Evolutionary conservation across 2,888 invertebrate species (phyloP).

Genomic region (Eucera pruinosa): DNA sequence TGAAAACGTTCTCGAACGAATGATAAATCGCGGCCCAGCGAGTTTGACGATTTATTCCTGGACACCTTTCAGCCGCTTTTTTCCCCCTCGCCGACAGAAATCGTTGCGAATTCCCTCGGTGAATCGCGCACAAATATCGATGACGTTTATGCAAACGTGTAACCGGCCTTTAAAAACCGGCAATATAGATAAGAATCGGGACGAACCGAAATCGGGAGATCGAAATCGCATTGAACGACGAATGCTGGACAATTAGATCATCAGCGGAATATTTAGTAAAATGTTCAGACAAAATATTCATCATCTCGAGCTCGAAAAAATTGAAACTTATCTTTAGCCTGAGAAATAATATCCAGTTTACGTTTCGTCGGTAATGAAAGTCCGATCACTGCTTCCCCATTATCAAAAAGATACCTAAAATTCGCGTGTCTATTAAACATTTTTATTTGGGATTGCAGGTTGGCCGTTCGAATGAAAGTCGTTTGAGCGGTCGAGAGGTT

Average conservation of each 20-base stretch:
- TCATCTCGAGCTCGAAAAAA: not conserved
- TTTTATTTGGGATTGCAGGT: slow-evolving; percentile 56
- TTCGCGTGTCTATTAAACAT: too few relatives aligned
- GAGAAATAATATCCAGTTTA: too few relatives aligned
- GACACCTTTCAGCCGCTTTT: not conserved
- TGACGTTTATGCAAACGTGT: not conserved
- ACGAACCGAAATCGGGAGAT: not conserved
- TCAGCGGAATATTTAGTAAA: not conserved
- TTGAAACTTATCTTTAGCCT: too few relatives aligned
- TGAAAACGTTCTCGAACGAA: slow-evolving; percentile 20
- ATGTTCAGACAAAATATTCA: not conserved
- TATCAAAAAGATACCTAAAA: too few relatives aligned
- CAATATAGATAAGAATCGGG: too few relatives aligned
- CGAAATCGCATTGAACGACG: not conserved
- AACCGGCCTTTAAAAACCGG: not conserved
- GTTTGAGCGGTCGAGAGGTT: slow-evolving; percentile 50
- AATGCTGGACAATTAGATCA: not conserved
- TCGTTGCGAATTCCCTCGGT: not conserved
- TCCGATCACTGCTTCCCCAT: not conserved
- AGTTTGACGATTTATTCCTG: slow-evolving; percentile 37
- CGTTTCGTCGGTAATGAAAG: not conserved
- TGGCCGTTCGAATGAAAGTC: slow-evolving; percentile 51
- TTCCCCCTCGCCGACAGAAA: not conserved
- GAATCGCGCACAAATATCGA: not conserved
- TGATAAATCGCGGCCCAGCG: slow-evolving; percentile 33